These are phyloP conservation scores for Heliconius hermathena DNA, from an alignment of 1,140 invertebrate genomes.

Conservation along the genomic window DNA sequence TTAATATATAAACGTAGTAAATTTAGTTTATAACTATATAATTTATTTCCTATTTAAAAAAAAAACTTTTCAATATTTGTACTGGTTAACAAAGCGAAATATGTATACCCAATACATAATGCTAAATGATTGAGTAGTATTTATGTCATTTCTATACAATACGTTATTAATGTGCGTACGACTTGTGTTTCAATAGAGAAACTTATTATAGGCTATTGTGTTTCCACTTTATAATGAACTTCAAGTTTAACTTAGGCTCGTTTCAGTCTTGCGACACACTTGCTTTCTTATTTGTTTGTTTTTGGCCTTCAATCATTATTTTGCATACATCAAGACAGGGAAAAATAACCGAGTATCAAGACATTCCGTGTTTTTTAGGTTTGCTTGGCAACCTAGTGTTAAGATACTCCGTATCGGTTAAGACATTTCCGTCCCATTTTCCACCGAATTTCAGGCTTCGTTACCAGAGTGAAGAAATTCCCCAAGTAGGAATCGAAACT, in stretches of 20 bases:
- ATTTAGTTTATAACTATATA: too few species aligned
- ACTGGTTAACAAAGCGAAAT: too few species aligned
- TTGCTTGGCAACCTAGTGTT: too few species aligned
- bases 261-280: constrained; percentile 1
- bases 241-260: constrained; percentile 44
- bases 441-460: not conserved
- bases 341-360: too few species aligned
- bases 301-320: not conserved
- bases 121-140: not conserved
- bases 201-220: constrained; percentile 66
- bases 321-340: too few species aligned
- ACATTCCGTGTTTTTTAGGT: not conserved
- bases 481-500: too few species aligned
- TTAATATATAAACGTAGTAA: too few species aligned
- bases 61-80: too few species aligned
- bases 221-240: constrained; percentile 39
- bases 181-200: constrained; percentile 55
- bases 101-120: not conserved
- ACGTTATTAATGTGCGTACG: constrained; percentile 63
- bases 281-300: not conserved
- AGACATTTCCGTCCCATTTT: not conserved
- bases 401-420: too few species aligned
- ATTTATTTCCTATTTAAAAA: too few species aligned
- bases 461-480: not conserved
- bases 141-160: constrained; percentile 37